These are phyloP conservation scores for Tridacna gigas DNA, from an alignment of 2,888 invertebrate genomes.

Conservation along the genomic window DNA sequence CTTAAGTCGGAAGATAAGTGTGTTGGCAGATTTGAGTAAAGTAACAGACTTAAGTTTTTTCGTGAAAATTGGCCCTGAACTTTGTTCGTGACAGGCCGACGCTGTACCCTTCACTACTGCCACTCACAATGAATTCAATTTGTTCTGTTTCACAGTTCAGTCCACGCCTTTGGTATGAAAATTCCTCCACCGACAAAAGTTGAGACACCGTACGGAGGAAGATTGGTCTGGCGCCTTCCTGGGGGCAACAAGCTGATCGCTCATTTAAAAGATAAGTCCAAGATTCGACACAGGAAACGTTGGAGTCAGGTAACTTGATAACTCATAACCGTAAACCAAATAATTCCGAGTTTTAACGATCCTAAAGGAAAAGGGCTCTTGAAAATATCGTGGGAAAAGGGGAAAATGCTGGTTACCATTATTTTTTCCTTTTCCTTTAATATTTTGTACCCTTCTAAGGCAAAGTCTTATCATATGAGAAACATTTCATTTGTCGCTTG, in stretches of 20 bases:
- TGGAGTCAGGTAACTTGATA: slow-evolving; percentile 92
- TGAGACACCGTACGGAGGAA: slow-evolving; percentile 94
- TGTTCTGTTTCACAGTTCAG: slow-evolving; percentile 58
- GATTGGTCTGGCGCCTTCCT: slow-evolving; percentile 93
- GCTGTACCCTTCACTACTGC: no score
- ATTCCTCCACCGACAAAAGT: slow-evolving; percentile 86
- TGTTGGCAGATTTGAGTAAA: no score
- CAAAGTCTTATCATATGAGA: no score
- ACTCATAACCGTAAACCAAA: no score
- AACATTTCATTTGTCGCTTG: no score
- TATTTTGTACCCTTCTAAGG: not conserved
- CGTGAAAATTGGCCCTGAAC: no score
- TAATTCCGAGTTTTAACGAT: no score
- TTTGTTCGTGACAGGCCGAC: no score
- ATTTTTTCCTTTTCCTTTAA: not conserved
- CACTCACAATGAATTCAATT: no score
- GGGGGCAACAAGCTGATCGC: slow-evolving; percentile 94
- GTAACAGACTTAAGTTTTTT: no score
- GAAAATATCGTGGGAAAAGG: not conserved
- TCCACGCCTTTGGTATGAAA: slow-evolving; percentile 70
- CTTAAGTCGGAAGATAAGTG: no score
- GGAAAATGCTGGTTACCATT: not conserved
- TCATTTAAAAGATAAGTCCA: slow-evolving; percentile 95
- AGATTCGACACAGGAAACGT: slow-evolving; percentile 94
- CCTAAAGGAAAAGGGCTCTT: no score